phyloP scores from a whole-genome alignment of 2,888 invertebrate species.

The Odontomyia ornata region DNA sequence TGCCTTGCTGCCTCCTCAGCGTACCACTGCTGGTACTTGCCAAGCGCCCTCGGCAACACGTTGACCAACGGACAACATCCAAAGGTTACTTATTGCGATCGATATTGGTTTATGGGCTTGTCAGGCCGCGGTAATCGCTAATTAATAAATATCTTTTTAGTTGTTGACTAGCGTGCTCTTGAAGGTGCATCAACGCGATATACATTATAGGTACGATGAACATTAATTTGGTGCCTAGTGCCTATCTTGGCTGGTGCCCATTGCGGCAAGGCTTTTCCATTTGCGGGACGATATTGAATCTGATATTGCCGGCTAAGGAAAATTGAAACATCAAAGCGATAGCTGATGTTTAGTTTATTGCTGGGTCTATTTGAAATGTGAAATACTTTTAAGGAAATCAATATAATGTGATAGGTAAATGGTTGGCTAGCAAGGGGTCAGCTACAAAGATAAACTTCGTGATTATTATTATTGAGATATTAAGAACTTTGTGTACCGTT shows the following conservation, averaged over 20 bases:
- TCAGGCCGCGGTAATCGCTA: slow-evolving; percentile 40
- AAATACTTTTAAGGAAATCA: slow-evolving; percentile 32
- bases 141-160: slow-evolving; percentile 39
- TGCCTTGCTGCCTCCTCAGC: background rate
- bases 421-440: slow-evolving; percentile 17
- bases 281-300: slow-evolving; percentile 6
- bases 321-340: slow-evolving; percentile 39
- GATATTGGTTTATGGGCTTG: slow-evolving; percentile 42
- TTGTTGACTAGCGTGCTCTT: slow-evolving; percentile 13
- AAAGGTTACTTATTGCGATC: slow-evolving; percentile 41
- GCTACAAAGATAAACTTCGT: background rate
- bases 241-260: background rate
- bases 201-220: slow-evolving; percentile 10
- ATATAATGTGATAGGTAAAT: slow-evolving; percentile 24
- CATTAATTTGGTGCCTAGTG: slow-evolving; percentile 14
- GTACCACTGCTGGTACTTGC: background rate
- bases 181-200: slow-evolving; percentile 17
- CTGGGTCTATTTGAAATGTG: slow-evolving; percentile 30
- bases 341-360: slow-evolving; percentile 39
- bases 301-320: slow-evolving; percentile 31
- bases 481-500: slow-evolving; percentile 15
- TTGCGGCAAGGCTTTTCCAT: slow-evolving; percentile 10
- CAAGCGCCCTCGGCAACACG: slow-evolving; percentile 12
- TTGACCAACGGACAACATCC: slow-evolving; percentile 23
- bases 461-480: slow-evolving; percentile 21